phyloP scores from a whole-genome alignment of 2,888 invertebrate genomes.

The Heteromyza rotundicornis region DNA sequence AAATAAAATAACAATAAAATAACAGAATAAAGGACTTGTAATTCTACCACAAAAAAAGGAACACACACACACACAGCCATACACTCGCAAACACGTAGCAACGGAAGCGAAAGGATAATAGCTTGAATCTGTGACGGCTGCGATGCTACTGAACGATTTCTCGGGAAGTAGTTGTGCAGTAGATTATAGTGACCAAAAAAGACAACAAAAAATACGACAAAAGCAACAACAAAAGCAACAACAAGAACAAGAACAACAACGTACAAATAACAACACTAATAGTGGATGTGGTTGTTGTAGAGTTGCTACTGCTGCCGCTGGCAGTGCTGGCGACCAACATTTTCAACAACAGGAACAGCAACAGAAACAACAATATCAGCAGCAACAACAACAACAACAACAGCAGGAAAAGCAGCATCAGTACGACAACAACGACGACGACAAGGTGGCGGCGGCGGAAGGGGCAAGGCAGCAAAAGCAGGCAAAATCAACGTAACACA shows the following conservation, averaged over 20 bases:
- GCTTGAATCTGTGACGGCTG: neutral
- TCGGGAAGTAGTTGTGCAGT: neutral
- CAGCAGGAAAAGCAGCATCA: neutral
- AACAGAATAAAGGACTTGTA: neutral
- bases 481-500: no score
- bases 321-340: no score
- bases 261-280: no score
- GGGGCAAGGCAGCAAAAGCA: neutral
- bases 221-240: neutral
- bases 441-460: no score
- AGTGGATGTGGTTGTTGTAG: no score
- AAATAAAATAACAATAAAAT: neutral
- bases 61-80: neutral
- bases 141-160: neutral
- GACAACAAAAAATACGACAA: neutral
- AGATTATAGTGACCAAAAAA: neutral
- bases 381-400: slow-evolving; percentile 4
- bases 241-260: no score
- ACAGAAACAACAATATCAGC: neutral
- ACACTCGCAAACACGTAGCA: neutral
- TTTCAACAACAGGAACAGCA: neutral
- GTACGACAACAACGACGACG: neutral
- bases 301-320: no score
- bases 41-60: neutral
- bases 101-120: neutral